A percentile compares a stretch with the other conserved stretches of the same genome.
Conservation (phyloP, 2,113 vertebrate genomes). For the Eclectus roratus region DNA sequence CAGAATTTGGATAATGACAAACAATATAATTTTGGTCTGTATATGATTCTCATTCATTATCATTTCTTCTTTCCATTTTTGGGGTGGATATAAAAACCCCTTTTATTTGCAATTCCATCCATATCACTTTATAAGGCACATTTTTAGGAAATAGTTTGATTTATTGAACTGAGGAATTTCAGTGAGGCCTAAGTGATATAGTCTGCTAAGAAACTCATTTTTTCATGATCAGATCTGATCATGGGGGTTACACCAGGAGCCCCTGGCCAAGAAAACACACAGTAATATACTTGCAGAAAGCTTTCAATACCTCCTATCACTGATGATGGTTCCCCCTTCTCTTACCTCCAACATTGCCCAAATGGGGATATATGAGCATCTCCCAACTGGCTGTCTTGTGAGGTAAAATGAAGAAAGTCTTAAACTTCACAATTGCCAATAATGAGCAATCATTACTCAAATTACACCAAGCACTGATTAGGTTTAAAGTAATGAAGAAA, state of each 20-base stretch:
- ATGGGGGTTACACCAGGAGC: slow-evolving; percentile 14
- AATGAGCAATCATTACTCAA: slow-evolving; percentile 99
- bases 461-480: slow-evolving; percentile 98
- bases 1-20: slow-evolving; percentile 25
- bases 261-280: slow-evolving; percentile 37
- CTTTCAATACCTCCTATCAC: slow-evolving; percentile 8
- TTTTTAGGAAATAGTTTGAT: slow-evolving; percentile 61
- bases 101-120: slow-evolving; percentile 51
- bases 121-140: slow-evolving; percentile 62
- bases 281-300: slow-evolving; percentile 51
- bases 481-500: slow-evolving; percentile 99
- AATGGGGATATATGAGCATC: slow-evolving; percentile 67
- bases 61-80: background rate
- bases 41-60: slow-evolving; percentile 54
- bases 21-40: slow-evolving; percentile 6
- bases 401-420: slow-evolving; percentile 90
- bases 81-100: background rate
- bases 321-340: slow-evolving; percentile 12
- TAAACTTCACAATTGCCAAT: slow-evolving; percentile 95
- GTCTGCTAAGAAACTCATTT: slow-evolving; percentile 46
- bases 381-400: slow-evolving; percentile 78
- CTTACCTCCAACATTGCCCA: slow-evolving; percentile 14
- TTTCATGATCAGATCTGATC: slow-evolving; percentile 45
- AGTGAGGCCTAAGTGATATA: slow-evolving; percentile 28
- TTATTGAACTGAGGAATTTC: slow-evolving; percentile 68